Evolutionary conservation across 2,113 vertebrate genomes (phyloP).

Genomic region (Hemiprocne comata): DNA sequence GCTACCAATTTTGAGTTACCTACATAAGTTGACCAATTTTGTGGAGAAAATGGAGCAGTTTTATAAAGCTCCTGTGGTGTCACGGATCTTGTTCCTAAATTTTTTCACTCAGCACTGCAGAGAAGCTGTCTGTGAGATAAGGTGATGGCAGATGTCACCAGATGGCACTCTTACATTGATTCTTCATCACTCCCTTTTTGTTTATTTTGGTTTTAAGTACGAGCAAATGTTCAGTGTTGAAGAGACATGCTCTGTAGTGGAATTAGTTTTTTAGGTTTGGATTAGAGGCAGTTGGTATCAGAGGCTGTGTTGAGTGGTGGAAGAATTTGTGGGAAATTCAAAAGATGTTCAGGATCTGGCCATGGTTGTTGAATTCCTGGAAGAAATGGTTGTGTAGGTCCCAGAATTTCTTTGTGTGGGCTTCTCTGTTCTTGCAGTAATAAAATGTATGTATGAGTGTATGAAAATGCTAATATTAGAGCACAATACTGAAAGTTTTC

Average conservation of each 20-base stretch:
- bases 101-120: not conserved
- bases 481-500: not conserved
- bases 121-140: not conserved
- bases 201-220: not conserved
- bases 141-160: slow-evolving; percentile 48
- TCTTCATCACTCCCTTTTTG: not conserved
- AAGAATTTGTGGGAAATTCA: not conserved
- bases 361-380: not conserved
- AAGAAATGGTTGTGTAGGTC: not conserved
- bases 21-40: not conserved
- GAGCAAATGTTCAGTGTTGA: not conserved
- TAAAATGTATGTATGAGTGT: not conserved
- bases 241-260: not conserved
- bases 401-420: not conserved
- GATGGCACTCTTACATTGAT: slow-evolving; percentile 56
- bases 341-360: not conserved
- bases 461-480: not conserved
- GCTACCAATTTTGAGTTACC: not conserved
- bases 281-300: not conserved
- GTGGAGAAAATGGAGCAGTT: not conserved
- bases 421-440: not conserved
- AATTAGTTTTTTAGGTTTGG: not conserved
- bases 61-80: not conserved
- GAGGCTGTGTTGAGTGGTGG: not conserved
- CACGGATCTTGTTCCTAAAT: not conserved